A percentile compares a stretch with the other conserved stretches of the same genome.
Conservation (phyloP, 1,140 invertebrate genomes). For the Drosophila seguyi region DNA sequence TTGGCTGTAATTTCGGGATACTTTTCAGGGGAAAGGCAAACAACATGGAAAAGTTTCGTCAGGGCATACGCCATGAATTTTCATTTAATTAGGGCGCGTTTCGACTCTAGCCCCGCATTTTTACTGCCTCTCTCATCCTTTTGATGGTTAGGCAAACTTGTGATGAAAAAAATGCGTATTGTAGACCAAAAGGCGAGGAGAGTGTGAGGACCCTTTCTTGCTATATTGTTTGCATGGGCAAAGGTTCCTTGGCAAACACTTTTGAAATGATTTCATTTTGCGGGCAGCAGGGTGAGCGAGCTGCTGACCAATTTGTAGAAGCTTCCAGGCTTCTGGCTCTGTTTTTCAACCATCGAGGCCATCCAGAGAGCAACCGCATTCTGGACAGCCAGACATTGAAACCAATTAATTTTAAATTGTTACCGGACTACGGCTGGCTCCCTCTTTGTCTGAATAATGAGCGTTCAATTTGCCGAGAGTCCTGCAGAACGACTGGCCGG, state of each 20-base stretch:
- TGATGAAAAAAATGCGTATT: constrained; percentile 25
- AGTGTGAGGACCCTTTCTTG: constrained; percentile 57
- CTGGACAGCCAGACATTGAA: constrained; percentile 67
- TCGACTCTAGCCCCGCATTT: constrained; percentile 6
- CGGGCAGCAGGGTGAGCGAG: constrained; percentile 29
- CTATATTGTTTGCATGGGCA: constrained; percentile 73
- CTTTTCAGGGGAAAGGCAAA: constrained; percentile 49
- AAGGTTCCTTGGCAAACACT: constrained; percentile 54
- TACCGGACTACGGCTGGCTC: constrained; percentile 29
- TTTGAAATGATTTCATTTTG: constrained; percentile 82
- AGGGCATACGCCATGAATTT: constrained; percentile 78
- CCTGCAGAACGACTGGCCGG: constrained; percentile 4
- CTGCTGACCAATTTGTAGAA: constrained; percentile 54
- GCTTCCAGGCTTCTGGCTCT: not conserved
- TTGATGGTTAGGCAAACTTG: constrained; percentile 75
- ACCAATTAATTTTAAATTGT: constrained; percentile 84
- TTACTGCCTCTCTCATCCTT: constrained; percentile 49
- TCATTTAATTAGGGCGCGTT: constrained; percentile 76
- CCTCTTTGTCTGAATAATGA: constrained; percentile 54
- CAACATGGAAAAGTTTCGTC: constrained; percentile 70
- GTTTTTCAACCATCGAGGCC: constrained; percentile 23
- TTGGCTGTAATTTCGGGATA: constrained; percentile 74
- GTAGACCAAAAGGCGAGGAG: constrained; percentile 21
- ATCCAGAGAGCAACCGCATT: constrained; percentile 28
- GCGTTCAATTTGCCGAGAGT: constrained; percentile 47